Evolutionary conservation across 2,888 invertebrate genomes (phyloP), one percentile per base, ranked within the genome.

Genomic region (Drosophila anomalipes): DNA sequence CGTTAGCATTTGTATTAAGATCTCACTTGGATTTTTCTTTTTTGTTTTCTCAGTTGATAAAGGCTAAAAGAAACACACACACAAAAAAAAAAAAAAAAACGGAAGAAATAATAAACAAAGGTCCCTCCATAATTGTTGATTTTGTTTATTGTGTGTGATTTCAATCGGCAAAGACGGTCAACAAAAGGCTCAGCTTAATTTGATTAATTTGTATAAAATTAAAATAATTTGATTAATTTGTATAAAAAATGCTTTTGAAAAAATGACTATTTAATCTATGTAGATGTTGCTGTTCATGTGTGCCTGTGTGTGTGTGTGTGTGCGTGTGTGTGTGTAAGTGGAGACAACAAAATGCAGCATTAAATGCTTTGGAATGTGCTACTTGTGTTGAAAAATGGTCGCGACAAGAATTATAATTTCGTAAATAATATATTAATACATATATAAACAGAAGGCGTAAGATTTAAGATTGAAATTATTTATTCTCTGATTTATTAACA

Each of bases 111-210:
- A 16, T 56, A 39, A 58, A 67, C 68, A 62, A 41, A 63, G 56
- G 49, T 49, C 51, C n/a, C 22, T 26, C 5, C 28, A 58, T 19
- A 39, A 9, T 35, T 63, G 30, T 59, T 65, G 41, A 35, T 37
- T 56, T 54, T n/a, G 39, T 47, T 60, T 64, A 54, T 61, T 53
- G 44, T 68, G 54, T 56, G 57, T 28, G 68, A 72, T 65, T 65
- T 33, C 41, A 57, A 63, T 53, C 57, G 47, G 67, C 57, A 63
- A 62, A 66, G 54, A 57, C 22, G 69, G 52, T 66, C 47, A 75
- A 90, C 90, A 90, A 90, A 88, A 86, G 89, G 68, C 63, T 74
- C 80, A 88, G 90, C 85, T 89, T 89, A 86, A 90, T 85, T 89
- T 85, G 85, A 85, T 85, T 85, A 85, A 85, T 85, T 90, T 83